Conservation (phyloP, 2,888 invertebrate species). For the Agrilus cyanescens region DNA sequence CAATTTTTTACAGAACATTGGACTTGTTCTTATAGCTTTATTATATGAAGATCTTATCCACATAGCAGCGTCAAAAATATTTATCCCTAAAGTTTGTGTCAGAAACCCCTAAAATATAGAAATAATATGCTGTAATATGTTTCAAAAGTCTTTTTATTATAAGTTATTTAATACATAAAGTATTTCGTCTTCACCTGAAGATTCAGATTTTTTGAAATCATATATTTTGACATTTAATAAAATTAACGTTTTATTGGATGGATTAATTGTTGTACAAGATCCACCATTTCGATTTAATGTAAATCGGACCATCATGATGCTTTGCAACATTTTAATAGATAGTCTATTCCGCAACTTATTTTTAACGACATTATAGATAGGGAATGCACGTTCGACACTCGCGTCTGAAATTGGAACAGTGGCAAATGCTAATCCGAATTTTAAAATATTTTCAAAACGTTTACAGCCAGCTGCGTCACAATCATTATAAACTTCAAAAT, state of each 20-base stretch:
- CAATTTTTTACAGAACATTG: no score
- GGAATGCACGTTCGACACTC: slow-evolving; percentile 1
- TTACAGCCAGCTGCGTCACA: not conserved
- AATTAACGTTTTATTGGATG: slow-evolving; percentile 10
- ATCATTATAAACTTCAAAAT: slow-evolving; percentile 1
- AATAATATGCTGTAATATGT: no score
- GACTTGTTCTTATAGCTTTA: no score
- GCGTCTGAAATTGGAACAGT: not conserved
- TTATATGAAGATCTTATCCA: no score
- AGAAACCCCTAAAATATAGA: no score
- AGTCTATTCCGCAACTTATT: slow-evolving; percentile 3
- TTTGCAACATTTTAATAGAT: slow-evolving; percentile 3
- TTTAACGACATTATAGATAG: not conserved
- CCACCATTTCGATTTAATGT: slow-evolving; percentile 9
- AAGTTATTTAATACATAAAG: not conserved
- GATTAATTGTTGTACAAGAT: slow-evolving; percentile 10
- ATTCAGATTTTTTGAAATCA: slow-evolving; percentile 8
- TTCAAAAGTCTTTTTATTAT: no score
- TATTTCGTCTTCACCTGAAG: not conserved
- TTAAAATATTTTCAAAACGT: not conserved
- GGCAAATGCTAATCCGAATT: slow-evolving; percentile 1
- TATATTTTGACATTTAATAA: slow-evolving; percentile 9
- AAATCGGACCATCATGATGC: slow-evolving; percentile 4
- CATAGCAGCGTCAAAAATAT: no score
- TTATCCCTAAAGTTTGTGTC: no score